Evolutionary conservation across 2,113 vertebrate species (phyloP).

Genomic region (Pontoporia blainvillei): DNA sequence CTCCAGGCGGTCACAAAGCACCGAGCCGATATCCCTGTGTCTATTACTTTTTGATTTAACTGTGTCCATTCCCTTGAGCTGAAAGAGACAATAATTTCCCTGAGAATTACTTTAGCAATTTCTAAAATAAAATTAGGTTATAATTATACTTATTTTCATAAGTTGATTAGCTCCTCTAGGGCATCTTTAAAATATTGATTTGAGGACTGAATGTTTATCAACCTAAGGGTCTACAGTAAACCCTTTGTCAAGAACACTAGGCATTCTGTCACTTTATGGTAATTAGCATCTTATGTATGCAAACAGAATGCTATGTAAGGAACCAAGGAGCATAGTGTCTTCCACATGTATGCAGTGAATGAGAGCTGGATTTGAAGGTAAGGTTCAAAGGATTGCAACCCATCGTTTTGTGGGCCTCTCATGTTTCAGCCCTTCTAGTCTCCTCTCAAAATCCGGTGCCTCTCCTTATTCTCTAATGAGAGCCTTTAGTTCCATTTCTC

Average conservation of each 20-base stretch:
- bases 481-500: neutral
- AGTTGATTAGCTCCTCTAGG: neutral
- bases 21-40: too few species aligned
- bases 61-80: conserved; percentile 30
- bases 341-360: accelerated
- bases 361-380: neutral
- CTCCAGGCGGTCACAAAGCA: too few species aligned
- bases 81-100: neutral
- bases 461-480: neutral
- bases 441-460: neutral
- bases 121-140: conserved; percentile 22
- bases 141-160: conserved; percentile 8
- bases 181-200: neutral
- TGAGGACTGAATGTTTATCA: neutral
- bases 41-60: neutral
- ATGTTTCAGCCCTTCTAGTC: accelerated
- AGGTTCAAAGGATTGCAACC: neutral
- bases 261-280: neutral
- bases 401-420: accelerated
- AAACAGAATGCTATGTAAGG: neutral
- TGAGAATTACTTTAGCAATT: neutral
- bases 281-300: neutral
- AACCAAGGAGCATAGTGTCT: neutral
- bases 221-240: neutral
- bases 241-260: neutral